phyloP scores from a whole-genome alignment of 1,140 invertebrate species.

The Harpegnathos saltator region DNA sequence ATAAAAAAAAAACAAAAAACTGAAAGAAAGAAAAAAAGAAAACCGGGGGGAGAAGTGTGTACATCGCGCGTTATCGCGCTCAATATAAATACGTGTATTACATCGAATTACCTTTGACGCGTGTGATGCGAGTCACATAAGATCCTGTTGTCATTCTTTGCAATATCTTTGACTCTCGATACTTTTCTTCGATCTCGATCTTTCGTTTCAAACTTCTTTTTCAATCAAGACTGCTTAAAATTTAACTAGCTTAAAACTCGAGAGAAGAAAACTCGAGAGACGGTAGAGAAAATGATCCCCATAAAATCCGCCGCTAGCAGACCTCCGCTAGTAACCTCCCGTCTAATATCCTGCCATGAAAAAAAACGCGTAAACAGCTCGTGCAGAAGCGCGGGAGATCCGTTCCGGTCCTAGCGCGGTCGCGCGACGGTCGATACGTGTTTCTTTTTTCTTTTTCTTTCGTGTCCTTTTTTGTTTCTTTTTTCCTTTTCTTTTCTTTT shows the following conservation, averaged over 20 bases:
- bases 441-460: constrained; percentile 48
- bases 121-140: too few relatives aligned
- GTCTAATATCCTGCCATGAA: neutral
- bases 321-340: neutral
- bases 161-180: too few relatives aligned
- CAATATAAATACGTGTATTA: too few relatives aligned
- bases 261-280: too few relatives aligned
- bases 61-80: neutral
- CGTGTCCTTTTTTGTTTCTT: too few relatives aligned
- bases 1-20: constrained; percentile 3
- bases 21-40: constrained; percentile 4
- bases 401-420: neutral
- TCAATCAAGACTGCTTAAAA: neutral
- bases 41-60: neutral
- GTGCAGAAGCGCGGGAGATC: neutral
- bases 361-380: neutral
- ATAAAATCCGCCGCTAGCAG: neutral
- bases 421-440: neutral
- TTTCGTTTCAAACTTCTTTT: neutral
- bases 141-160: neutral
- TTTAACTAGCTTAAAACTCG: too few relatives aligned
- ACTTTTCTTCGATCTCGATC: too few relatives aligned
- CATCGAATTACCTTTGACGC: too few relatives aligned
- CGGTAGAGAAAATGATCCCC: neutral
- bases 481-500: constrained; percentile 28